phyloP scores from a whole-genome alignment of 2,797 vertebrate species.

The Mus spretus region DNA sequence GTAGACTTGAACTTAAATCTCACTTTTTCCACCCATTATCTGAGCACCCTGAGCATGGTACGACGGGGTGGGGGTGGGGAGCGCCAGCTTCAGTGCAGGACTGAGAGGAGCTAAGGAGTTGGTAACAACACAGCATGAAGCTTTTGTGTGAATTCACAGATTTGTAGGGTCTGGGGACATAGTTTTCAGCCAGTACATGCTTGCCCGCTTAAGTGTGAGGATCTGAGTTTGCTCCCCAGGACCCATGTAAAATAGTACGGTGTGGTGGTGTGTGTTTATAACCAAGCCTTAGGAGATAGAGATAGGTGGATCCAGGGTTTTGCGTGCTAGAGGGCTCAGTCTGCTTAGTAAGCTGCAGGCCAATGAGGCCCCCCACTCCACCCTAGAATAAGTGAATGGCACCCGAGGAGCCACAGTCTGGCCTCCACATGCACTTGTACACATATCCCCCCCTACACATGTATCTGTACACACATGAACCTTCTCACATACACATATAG shows the following conservation, averaged over 20 bases:
- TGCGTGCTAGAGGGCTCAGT: neutral
- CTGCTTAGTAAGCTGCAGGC: neutral
- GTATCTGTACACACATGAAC: neutral
- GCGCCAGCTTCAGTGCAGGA: neutral
- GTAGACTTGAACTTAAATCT: slow-evolving; percentile 40
- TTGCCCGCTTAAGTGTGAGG: neutral
- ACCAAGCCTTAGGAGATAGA: neutral
- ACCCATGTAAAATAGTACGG: neutral
- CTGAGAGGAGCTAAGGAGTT: neutral
- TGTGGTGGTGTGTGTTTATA: neutral
- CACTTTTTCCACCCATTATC: neutral
- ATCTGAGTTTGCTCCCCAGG: neutral
- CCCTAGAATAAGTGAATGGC: neutral
- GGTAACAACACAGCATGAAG: neutral
- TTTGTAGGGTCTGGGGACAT: neutral
- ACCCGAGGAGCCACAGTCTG: neutral
- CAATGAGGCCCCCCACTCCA: rapidly evolving
- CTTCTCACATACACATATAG: neutral
- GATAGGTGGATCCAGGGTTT: no score
- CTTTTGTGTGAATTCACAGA: neutral
- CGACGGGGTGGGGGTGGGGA: neutral
- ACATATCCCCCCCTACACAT: no score
- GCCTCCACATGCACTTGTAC: neutral
- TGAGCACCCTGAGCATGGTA: neutral
- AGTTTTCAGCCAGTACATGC: neutral